phyloP scores from a whole-genome alignment of 2,113 vertebrate genomes.

The Atractosteus spatula region DNA sequence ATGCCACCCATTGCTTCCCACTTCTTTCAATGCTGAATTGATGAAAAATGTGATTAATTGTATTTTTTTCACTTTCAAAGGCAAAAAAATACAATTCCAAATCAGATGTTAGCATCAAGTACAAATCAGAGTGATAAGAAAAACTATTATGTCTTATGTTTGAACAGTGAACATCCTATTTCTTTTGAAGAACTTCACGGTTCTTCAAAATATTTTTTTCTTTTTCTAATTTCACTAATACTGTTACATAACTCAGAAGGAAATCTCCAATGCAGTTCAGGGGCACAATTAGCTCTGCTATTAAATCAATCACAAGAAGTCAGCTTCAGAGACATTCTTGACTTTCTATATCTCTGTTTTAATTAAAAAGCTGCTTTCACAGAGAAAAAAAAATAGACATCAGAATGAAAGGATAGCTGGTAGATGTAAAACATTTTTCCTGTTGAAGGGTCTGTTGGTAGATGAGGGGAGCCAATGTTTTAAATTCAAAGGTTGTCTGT shows the following conservation, averaged over 20 bases:
- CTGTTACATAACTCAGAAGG: constrained; percentile 44
- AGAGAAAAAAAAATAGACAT: constrained; percentile 26
- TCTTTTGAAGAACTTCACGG: constrained; percentile 24
- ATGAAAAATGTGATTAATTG: constrained; percentile 4
- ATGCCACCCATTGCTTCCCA: neutral
- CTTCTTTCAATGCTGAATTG: neutral
- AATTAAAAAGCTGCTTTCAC: constrained; percentile 22
- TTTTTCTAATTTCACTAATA: constrained; percentile 37
- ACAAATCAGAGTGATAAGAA: neutral
- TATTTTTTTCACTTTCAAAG: constrained; percentile 3
- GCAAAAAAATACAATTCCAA: constrained; percentile 6
- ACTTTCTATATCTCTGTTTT: constrained; percentile 33
- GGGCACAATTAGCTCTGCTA: constrained; percentile 40
- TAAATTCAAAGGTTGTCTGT: constrained; percentile 47
- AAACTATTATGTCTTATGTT: neutral
- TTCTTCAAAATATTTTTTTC: constrained; percentile 32
- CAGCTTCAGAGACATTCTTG: constrained; percentile 28
- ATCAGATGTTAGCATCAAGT: constrained; percentile 14
- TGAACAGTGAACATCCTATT: neutral
- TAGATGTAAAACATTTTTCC: neutral
- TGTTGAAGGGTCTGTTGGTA: constrained; percentile 16
- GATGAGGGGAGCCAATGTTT: constrained; percentile 32
- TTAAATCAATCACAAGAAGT: constrained; percentile 36
- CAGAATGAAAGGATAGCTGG: neutral
- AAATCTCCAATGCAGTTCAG: constrained; percentile 28